These are phyloP conservation scores for Acrobasis consociella DNA, from an alignment of 2,888 invertebrate species.

Conservation along the genomic window DNA sequence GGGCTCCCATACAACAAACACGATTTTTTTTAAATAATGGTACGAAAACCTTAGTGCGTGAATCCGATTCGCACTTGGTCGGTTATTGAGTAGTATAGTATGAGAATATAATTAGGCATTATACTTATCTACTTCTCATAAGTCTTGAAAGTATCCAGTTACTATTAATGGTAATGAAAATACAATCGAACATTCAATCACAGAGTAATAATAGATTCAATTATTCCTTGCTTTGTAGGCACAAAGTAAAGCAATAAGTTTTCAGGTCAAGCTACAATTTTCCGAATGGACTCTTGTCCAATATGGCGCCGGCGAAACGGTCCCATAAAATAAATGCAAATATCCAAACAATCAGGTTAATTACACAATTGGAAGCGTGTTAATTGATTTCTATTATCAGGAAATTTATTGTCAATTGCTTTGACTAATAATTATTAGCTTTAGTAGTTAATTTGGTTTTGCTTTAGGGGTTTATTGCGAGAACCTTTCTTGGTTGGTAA, in stretches of 20 bases:
- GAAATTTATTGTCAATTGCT: slow-evolving; percentile 38
- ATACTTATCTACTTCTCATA: no score
- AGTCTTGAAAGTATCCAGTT: no score
- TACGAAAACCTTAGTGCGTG: no score
- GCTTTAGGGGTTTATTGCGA: background rate
- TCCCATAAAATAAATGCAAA: slow-evolving; percentile 54
- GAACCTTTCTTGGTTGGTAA: background rate
- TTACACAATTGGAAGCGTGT: slow-evolving; percentile 45
- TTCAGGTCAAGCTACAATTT: slow-evolving; percentile 11
- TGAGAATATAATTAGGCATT: no score
- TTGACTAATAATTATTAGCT: background rate
- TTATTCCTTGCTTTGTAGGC: background rate
- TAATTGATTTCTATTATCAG: slow-evolving; percentile 47
- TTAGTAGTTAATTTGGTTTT: slow-evolving; percentile 5
- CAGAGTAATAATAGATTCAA: no score
- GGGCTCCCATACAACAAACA: no score
- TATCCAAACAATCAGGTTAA: slow-evolving; percentile 64
- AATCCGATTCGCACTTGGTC: no score
- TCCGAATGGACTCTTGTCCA: slow-evolving; percentile 4
- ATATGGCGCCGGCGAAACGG: slow-evolving; percentile 30
- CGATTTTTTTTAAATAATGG: no score
- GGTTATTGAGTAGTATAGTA: no score
- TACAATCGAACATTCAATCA: background rate
- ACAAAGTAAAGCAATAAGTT: background rate
- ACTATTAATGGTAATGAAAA: background rate